Base-by-base conservation (phyloP, 2,113 vertebrate genomes). In the Panthera uncia region DNA sequence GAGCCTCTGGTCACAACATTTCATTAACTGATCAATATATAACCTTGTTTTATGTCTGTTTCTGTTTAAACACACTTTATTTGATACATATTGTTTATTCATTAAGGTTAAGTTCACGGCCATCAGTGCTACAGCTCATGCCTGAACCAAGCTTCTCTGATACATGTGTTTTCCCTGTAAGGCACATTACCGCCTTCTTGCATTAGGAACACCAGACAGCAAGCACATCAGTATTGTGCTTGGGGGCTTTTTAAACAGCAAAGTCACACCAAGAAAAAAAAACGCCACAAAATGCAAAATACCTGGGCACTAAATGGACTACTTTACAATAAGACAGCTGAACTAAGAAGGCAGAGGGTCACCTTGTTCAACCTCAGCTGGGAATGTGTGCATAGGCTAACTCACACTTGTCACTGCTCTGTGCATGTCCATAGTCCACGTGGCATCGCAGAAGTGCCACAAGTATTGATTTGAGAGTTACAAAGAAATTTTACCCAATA, bases 401-500 rank as follows among this genome's bases (percentile, higher is more conserved):
- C 31, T 87, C 76, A 29, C 16, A 25, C 7, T 27, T 31, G 11
- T 23, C 1, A 0, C 55, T 45, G 38, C 84, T 36, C 80, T 29
- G n/a, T 10, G 6, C 0, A 0, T 31, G 1, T 3, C 69, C 7
- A 10, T 6, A 48, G 25, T 7, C 73, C 73, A 3, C 2, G 27
- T 14, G 7, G 3, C 27, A 9, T 78, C 41, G 36, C 15, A 14
- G 23, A 71, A 48, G 45, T 21, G 6, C 19, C 45, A 0, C 1
- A 45, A 19, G 29, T 63, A 14, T 6, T 52, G 48, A 69, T 61
- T 73, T 91, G n/a, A 85, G 11, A 45, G 36, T 41, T 33, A 57
- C 3, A 85, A 13, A 68, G 41, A 76, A 36, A 71, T 63, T 76
- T 55, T 29, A 76, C 57, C 23, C 15, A 55, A 55, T 4, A 81